Conservation (phyloP, 2,113 vertebrate species). For the Apteryx owenii region DNA sequence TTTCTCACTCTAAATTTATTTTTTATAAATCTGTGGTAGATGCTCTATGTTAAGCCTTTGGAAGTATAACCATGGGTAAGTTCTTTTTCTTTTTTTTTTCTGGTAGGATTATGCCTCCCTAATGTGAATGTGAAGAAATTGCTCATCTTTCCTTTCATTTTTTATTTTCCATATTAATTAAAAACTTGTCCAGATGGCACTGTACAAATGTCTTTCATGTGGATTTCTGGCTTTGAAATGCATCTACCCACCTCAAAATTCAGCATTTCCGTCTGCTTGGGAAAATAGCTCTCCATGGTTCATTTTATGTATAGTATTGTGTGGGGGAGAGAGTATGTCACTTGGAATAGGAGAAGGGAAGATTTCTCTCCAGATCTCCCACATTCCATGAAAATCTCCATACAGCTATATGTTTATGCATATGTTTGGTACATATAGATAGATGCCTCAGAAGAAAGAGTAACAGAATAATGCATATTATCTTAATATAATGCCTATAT, state of each 20-base stretch:
- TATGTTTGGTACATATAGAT: neutral
- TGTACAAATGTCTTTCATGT: constrained; percentile 40
- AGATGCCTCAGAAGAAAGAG: neutral
- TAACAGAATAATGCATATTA: neutral
- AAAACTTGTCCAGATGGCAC: constrained; percentile 64
- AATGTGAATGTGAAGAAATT: constrained; percentile 19
- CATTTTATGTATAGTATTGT: neutral
- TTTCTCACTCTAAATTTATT: neutral
- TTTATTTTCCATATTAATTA: constrained; percentile 49
- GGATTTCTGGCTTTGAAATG: constrained; percentile 59
- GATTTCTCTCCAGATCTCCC: neutral
- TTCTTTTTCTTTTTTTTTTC: neutral
- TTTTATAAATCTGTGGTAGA: neutral
- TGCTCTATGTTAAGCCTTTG: neutral
- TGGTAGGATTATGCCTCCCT: neutral
- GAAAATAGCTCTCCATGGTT: constrained; percentile 20
- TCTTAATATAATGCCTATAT: neutral
- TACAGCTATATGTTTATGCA: neutral
- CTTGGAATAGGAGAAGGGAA: constrained; percentile 21
- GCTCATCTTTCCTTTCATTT: constrained; percentile 6
- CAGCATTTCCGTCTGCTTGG: constrained; percentile 17
- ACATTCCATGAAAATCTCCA: neutral
- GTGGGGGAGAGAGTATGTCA: neutral
- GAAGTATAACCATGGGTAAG: neutral
- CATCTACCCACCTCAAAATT: constrained; percentile 27